Evolutionary conservation across 2,888 invertebrate genomes (phyloP), one percentile per base, ranked within the genome.

Genomic region (Caenorhabditis sp.): DNA sequence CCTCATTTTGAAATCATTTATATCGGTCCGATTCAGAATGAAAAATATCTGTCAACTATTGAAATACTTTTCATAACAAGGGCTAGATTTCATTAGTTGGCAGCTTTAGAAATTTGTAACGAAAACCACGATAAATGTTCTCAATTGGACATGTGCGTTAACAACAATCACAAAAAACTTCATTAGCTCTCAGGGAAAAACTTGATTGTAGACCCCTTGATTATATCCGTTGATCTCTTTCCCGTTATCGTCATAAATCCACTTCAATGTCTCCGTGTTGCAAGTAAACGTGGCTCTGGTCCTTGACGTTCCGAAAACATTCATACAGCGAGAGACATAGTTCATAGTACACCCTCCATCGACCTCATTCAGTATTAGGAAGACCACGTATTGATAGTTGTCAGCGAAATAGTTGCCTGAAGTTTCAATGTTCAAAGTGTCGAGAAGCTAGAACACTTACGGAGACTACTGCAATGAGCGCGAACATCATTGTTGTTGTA

Each of bases 191-290:
- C 16, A 44, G 2, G 12, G 16, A 7, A 14, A 14, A 44, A 44
- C 12, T 2, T 44, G 12, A 44, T 44, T 44, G 19, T 56, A 56
- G 0, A n/a, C 41, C 6, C 22, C 61, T 14, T 61, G 61, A 24
- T 8, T n/a, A 41, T 69, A 69, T 1, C 38, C 12, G 1, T 26
- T 38, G 0, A 69, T 38, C 7, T 38, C 28, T 26, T 69, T 69
- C 19, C 68, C 68, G 38, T 10, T 54, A 22, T n/a, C 38, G 16
- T 69, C 68, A 41, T 69, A 54, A 16, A 31, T 41, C 68, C 68
- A 69, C 2, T 69, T 22, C 8, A 16, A 5, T 0, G 54, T 54
- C 6, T 41, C 35, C 14, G 68, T 69, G 16, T 69, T 49, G 47
- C 68, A 69, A 24, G 68, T 44, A 19, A 69, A 69, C 2, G 68